Percentiles rank a stretch among this genome's conserved stretches.
These are phyloP conservation scores for Marronus borbonicus DNA, from an alignment of 2,888 invertebrate genomes.

Conservation along the genomic window DNA sequence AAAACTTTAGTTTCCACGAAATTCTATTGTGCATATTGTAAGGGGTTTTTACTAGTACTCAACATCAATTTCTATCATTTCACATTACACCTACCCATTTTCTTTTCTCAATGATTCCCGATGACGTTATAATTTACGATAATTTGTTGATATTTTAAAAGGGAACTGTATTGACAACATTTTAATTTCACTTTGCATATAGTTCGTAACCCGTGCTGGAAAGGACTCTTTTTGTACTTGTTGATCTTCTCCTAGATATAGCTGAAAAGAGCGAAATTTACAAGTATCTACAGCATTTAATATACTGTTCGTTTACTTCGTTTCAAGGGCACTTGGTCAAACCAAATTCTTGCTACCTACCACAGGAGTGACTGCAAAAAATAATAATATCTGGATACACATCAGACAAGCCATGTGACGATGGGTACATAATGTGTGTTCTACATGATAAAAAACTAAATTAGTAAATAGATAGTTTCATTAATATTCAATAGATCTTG, in stretches of 20 bases:
- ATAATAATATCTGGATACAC: too few relatives aligned
- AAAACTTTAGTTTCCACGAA: constrained; percentile 18
- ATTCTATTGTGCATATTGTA: constrained; percentile 12
- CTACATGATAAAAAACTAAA: not conserved
- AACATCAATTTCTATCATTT: constrained; percentile 6
- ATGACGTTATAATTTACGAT: not conserved
- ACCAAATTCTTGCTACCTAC: too few relatives aligned
- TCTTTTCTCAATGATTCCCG: not conserved
- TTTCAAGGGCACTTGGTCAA: too few relatives aligned
- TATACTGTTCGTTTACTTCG: too few relatives aligned
- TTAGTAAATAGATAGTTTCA: not conserved
- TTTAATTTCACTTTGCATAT: not conserved
- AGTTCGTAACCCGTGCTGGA: not conserved
- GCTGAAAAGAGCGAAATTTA: too few relatives aligned
- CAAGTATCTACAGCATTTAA: too few relatives aligned
- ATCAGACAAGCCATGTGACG: too few relatives aligned
- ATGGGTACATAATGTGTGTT: not conserved
- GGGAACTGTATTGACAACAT: not conserved
- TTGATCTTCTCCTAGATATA: too few relatives aligned
- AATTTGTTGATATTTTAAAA: not conserved
- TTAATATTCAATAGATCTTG: not conserved
- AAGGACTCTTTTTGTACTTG: too few relatives aligned
- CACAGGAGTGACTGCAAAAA: too few relatives aligned
- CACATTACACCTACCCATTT: constrained; percentile 1
- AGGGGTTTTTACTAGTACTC: not conserved